Evolutionary conservation across 2,113 vertebrate genomes (phyloP).

Genomic region (Tonatia bakeri): DNA sequence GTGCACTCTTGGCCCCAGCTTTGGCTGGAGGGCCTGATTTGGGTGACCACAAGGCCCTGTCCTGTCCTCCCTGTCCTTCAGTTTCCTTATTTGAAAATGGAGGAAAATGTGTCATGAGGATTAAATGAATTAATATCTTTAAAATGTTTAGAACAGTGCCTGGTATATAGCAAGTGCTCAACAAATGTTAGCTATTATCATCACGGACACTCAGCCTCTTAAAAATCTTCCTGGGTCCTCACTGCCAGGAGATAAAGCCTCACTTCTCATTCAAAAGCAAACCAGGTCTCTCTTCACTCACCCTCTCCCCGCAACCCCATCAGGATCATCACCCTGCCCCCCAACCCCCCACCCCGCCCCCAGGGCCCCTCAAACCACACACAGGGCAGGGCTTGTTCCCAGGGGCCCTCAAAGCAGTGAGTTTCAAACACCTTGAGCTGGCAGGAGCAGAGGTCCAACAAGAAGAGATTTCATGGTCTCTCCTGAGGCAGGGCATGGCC

Average conservation of each 20-base stretch:
- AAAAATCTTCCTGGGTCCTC: neutral
- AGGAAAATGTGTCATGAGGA: neutral
- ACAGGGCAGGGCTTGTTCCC: neutral
- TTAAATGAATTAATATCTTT: neutral
- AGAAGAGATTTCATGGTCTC: neutral
- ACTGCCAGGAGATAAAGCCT: neutral
- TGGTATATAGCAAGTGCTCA: neutral
- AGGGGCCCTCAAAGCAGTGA: neutral
- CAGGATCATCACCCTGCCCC: neutral
- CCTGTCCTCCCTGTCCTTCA: neutral
- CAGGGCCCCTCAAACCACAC: no score
- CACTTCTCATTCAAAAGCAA: neutral
- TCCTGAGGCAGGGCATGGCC: no score
- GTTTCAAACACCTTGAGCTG: neutral
- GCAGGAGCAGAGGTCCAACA: neutral
- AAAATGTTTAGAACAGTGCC: neutral
- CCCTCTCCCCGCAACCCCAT: neutral
- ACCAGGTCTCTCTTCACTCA: neutral
- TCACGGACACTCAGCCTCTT: neutral
- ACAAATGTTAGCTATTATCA: neutral
- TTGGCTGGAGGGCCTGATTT: neutral
- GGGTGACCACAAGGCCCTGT: neutral
- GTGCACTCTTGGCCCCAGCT: accelerated
- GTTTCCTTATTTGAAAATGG: neutral
- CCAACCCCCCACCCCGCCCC: no score